Percentiles rank a stretch among this genome's conserved stretches.
Evolutionary conservation across 2,797 vertebrate species (phyloP).

Genomic region (Acrossocheilus wenchowensis): DNA sequence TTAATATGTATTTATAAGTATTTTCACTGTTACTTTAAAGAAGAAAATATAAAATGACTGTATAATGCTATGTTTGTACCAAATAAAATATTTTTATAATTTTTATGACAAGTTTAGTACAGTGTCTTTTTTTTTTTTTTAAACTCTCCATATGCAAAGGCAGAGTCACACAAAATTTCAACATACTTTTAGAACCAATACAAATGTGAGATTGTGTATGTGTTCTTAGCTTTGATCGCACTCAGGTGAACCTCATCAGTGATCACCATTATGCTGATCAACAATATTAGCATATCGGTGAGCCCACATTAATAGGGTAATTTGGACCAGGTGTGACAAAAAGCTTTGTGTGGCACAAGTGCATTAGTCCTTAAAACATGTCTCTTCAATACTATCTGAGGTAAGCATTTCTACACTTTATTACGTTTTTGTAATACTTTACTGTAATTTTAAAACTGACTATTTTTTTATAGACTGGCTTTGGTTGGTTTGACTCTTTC

Average conservation of each 20-base stretch:
- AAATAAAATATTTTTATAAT: neutral
- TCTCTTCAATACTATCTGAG: conserved; percentile 26
- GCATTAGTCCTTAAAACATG: conserved; percentile 15
- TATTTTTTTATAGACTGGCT: conserved; percentile 16
- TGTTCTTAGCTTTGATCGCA: neutral
- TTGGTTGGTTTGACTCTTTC: conserved; percentile 44
- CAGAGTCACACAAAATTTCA: neutral
- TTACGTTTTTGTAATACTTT: no score
- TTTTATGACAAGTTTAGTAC: neutral
- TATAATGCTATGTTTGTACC: neutral
- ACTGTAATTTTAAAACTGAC: neutral
- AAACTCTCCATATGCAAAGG: neutral
- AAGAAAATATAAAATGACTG: neutral
- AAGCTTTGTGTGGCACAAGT: neutral
- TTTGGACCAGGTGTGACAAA: conserved; percentile 18
- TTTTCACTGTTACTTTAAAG: no score
- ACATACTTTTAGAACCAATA: no score
- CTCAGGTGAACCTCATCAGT: conserved; percentile 28
- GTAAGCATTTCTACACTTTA: neutral
- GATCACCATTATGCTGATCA: neutral
- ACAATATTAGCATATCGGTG: neutral
- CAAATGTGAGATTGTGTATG: neutral
- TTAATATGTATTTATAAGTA: neutral
- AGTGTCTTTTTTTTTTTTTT: neutral
- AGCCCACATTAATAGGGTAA: neutral